Percentiles rank a stretch among this genome's conserved stretches.
Evolutionary conservation across 2,797 vertebrate species (phyloP).

Genomic region (Coccyzus lansbergi): DNA sequence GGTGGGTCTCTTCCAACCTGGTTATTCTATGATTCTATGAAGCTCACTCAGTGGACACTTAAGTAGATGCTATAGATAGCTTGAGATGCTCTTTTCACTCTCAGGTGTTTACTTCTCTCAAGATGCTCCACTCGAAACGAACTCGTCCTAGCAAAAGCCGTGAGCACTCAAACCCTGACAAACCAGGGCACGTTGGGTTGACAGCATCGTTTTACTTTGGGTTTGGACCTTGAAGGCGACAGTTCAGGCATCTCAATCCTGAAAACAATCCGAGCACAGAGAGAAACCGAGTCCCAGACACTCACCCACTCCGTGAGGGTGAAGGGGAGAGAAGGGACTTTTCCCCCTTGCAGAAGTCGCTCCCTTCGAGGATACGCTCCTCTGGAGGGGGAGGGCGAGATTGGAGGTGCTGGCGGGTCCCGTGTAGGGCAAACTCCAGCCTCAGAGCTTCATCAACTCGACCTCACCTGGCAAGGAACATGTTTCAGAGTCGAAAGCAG

Average conservation of each 20-base stretch:
- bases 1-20: too few species aligned
- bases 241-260: background rate
- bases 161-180: accelerated
- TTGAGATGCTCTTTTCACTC: background rate
- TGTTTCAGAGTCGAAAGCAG: background rate
- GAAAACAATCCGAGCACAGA: background rate
- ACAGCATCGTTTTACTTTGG: accelerated
- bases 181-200: accelerated
- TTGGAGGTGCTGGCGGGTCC: background rate
- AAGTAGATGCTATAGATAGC: background rate
- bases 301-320: background rate
- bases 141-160: background rate
- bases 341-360: background rate
- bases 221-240: background rate
- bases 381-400: accelerated
- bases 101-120: background rate
- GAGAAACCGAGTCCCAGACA: background rate
- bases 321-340: background rate
- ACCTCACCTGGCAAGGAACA: background rate
- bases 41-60: background rate
- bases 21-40: too few species aligned
- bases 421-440: background rate
- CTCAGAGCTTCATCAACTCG: background rate
- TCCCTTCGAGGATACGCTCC: background rate
- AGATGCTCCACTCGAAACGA: background rate